Evolutionary conservation across 2,888 invertebrate genomes (phyloP).

Genomic region (Apomyelois bistriatella): DNA sequence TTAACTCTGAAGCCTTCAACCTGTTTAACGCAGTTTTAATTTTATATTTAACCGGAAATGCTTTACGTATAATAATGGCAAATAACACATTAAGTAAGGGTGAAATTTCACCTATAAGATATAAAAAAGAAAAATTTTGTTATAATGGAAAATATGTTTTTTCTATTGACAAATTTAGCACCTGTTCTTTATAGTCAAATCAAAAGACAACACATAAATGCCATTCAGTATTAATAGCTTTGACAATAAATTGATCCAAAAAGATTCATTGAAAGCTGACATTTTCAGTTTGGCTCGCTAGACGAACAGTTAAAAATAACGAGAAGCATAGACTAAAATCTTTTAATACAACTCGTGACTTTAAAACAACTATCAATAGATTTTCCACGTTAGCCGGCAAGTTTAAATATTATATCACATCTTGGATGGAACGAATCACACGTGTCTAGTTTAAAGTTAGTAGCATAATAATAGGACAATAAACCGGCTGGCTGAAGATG

Average conservation of each 20-base stretch:
- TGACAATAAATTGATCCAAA: slow-evolving; percentile 15
- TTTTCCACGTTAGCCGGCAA: slow-evolving; percentile 27
- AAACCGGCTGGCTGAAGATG: not conserved
- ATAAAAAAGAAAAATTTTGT: too few relatives aligned
- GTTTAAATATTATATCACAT: slow-evolving; percentile 13
- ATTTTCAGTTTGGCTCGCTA: slow-evolving; percentile 51
- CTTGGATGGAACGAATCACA: not conserved
- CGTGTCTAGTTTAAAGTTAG: slow-evolving; percentile 19
- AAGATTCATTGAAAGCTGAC: slow-evolving; percentile 31
- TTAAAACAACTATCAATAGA: slow-evolving; percentile 25
- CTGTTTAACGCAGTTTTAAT: too few relatives aligned
- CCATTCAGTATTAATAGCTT: not conserved
- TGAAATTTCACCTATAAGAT: too few relatives aligned
- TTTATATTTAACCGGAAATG: too few relatives aligned
- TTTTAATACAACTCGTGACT: slow-evolving; percentile 41
- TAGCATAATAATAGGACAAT: slow-evolving; percentile 20
- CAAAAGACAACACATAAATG: not conserved
- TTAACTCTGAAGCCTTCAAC: too few relatives aligned
- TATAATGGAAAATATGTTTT: too few relatives aligned
- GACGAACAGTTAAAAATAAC: slow-evolving; percentile 50
- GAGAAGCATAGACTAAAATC: slow-evolving; percentile 40
- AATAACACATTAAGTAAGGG: too few relatives aligned
- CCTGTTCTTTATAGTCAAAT: not conserved
- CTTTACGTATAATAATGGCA: too few relatives aligned
- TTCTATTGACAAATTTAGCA: not conserved